Base-by-base conservation (phyloP, 2,113 vertebrate species). In the Platysternon megacephalum region DNA sequence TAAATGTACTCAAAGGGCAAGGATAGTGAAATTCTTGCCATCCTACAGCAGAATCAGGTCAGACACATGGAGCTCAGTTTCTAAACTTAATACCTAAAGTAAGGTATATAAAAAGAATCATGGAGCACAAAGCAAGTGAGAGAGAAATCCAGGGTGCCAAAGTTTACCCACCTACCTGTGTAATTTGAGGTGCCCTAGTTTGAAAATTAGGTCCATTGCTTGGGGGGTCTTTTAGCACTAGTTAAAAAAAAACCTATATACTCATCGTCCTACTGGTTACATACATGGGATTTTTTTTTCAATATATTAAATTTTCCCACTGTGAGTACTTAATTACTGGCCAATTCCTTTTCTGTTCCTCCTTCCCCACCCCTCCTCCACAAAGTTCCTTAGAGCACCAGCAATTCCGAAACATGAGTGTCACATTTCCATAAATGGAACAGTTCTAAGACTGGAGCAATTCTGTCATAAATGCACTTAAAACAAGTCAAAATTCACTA, bases 31-130 rank as follows among this genome's bases (percentile, higher is more conserved):
- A 85, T 92, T 92, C 81, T 26, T 72, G n/a, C 65, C n/a, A 72
- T 72, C 2, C 32, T 44, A 42, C 55, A 6, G 21, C 32, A 76
- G 78, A 44, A 0, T 0, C n/a, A n/a, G n/a, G 46, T 91, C 1
- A 0, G 16, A 22, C 9, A 6, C 16, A 32, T 51, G 42, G 26
- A 94, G 51, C 58, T 39, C 6, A 5, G 0, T 65, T 93, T 86
- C 74, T 84, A 78, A 84, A 1, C 52, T 89, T 2, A 35, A 28
- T 22, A 22, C 8, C 9, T 1, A 32, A 42, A 19, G 28, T 72
- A n/a, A 11, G n/a, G 65, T 72, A 72, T 72, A 17, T 72, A n/a
- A 72, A n/a, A 72, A n/a, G n/a, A 72, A 32, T 58, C 65, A 72
- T 22, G 16, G n/a, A 39, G 65, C n/a, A 72, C 35, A 72, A 72